Percentiles rank a stretch among this genome's conserved stretches.
Evolutionary conservation across 2,797 vertebrate species (phyloP).

Genomic region (Coranthus polyacanthus): DNA sequence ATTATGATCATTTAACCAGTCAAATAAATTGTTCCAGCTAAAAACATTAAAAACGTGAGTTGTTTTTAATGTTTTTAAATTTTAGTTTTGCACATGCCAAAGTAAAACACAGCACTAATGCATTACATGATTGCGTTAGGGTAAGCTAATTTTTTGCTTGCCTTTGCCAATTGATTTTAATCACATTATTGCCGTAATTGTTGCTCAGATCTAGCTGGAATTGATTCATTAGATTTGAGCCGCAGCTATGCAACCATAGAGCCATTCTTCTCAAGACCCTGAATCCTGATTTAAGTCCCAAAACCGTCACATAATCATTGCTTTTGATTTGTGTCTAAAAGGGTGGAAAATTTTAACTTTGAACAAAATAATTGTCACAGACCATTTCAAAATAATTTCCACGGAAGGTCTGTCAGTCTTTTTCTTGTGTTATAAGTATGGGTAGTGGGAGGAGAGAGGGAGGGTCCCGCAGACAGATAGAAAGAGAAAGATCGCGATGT

Average conservation of each 20-base stretch:
- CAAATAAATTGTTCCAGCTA: no score
- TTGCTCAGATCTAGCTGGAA: background rate
- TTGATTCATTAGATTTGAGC: background rate
- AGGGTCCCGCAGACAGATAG: conserved; percentile 76
- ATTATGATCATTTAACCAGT: no score
- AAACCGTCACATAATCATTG: conserved; percentile 75
- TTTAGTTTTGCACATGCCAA: no score
- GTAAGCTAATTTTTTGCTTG: no score
- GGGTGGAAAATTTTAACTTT: conserved; percentile 71
- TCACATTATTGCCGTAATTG: no score
- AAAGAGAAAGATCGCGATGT: conserved; percentile 76
- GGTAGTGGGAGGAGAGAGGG: conserved; percentile 77
- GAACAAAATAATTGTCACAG: conserved; percentile 73
- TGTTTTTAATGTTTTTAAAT: no score
- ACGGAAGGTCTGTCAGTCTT: conserved; percentile 76
- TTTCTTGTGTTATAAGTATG: conserved; percentile 64
- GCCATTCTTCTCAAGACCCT: conserved; percentile 28
- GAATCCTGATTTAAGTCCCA: conserved; percentile 40
- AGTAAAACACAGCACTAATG: no score
- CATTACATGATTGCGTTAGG: no score
- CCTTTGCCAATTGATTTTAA: background rate
- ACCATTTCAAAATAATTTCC: conserved; percentile 84
- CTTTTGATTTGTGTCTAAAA: conserved; percentile 62
- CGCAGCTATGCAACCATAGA: background rate
- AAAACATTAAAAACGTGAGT: no score